A percentile compares a stretch with the other conserved stretches of the same genome.
phyloP scores from a whole-genome alignment of 2,888 invertebrate genomes.

The Trichogramma dendrolimi region DNA sequence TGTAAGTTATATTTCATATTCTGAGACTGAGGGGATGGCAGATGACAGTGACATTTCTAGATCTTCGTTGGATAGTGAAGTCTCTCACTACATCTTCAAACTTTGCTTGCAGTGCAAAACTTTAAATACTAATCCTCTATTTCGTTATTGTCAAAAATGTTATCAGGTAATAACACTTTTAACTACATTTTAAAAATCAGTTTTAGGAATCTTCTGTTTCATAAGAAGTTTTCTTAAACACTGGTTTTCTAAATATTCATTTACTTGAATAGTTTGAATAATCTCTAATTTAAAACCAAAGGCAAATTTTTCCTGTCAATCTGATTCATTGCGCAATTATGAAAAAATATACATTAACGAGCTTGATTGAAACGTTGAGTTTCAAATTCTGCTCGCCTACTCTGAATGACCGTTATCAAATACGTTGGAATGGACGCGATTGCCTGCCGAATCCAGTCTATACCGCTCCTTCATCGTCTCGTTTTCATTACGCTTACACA shows the following conservation, averaged over 20 bases:
- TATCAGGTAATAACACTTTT: conserved; percentile 58
- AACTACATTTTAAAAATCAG: neutral
- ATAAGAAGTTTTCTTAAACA: neutral
- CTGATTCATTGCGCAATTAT: too few species aligned
- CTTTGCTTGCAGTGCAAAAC: conserved; percentile 63
- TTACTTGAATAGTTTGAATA: neutral
- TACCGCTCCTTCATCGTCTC: too few species aligned
- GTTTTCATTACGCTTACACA: too few species aligned
- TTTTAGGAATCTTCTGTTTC: neutral
- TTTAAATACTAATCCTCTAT: conserved; percentile 62
- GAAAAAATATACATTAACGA: too few species aligned
- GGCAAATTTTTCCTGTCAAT: neutral
- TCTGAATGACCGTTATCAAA: too few species aligned
- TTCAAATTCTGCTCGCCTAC: too few species aligned
- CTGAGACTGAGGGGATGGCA: conserved; percentile 38
- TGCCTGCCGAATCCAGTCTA: too few species aligned
- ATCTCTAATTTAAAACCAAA: neutral
- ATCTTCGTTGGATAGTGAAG: conserved; percentile 49
- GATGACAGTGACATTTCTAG: conserved; percentile 44
- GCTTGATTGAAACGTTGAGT: too few species aligned
- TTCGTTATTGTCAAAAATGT: conserved; percentile 67
- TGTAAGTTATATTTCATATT: conserved; percentile 17
- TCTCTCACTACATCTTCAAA: conserved; percentile 61
- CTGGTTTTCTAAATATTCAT: neutral
- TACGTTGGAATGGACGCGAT: too few species aligned